Base-by-base conservation (phyloP, 2,797 vertebrate species). In the Tapera naevia region DNA sequence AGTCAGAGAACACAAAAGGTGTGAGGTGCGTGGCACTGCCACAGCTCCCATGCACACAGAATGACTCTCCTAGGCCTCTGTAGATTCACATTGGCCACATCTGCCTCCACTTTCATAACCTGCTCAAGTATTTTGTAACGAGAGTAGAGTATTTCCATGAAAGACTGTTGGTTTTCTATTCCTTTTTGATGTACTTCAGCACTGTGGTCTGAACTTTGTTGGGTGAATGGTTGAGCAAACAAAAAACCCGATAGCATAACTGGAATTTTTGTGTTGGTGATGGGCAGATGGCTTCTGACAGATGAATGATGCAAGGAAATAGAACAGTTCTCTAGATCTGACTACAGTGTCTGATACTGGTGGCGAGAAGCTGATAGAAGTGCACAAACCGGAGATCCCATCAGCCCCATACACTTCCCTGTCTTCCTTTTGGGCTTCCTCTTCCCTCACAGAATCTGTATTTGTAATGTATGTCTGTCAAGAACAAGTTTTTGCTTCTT, bases 171-270 rank as follows among this genome's bases (percentile, higher is more conserved):
- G 18, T 19, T 41, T 37, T 46, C 10, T 61, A 69, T 80, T 39
- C 37, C 4, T 54, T 80, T 78, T 54, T 23, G 35, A 21, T 70
- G 5, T 16, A 17, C 8, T 58, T 50, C 23, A 41, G 8, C 39
- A 28, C 24, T 3, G 0, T 30, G 13, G 39, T 60, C 32, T 71
- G 7, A 73, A 50, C 8, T 13, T 58, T 9, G 11, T 32, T 67
- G 75, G n/a, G 39, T 8, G 13, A 56, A 19, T 22, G 48, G 48
- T 10, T 37, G 54, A 64, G 69, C 33, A 65, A 69, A 61, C 11
- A 18, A 25, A 48, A 78, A 57, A 3, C 5, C 4, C 7, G 0
- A 9, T 1, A 8, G 24, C 22, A 3, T 61, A 39, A 71, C 23
- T 37, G 71, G 8, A n/a, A 7, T 57, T 88, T 91, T 51, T 67